These are phyloP conservation scores for Ophion ellenae DNA, from an alignment of 2,888 invertebrate genomes.

Conservation along the genomic window DNA sequence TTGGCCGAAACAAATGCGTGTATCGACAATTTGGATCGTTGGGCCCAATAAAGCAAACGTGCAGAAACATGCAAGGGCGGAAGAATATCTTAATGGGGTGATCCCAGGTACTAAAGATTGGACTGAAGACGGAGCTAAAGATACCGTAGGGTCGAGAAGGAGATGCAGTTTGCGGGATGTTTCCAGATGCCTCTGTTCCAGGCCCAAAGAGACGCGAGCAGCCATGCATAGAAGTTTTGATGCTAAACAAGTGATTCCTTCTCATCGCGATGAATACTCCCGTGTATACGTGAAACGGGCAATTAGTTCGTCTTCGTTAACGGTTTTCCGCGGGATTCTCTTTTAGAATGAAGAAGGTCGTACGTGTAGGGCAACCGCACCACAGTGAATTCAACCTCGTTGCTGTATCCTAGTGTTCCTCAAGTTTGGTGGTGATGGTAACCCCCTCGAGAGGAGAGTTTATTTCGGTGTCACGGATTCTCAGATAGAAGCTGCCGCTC, in stretches of 20 bases:
- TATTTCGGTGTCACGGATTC: slow-evolving; percentile 74
- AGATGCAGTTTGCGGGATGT: slow-evolving; percentile 5
- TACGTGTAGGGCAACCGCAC: not conserved
- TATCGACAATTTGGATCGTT: no score
- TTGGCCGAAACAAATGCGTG: no score
- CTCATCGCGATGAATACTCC: slow-evolving; percentile 68
- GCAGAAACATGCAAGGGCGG: no score
- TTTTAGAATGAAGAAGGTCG: slow-evolving; percentile 52
- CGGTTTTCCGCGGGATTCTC: slow-evolving; percentile 41
- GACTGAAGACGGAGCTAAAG: not conserved
- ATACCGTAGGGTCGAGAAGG: not conserved
- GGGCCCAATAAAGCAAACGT: no score
- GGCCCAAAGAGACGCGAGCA: slow-evolving; percentile 7
- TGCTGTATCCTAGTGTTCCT: slow-evolving; percentile 34
- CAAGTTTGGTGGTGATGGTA: slow-evolving; percentile 48
- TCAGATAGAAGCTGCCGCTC: slow-evolving; percentile 42
- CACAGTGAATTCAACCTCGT: slow-evolving; percentile 56
- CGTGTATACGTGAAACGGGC: slow-evolving; percentile 68
- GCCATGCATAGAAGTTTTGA: slow-evolving; percentile 10
- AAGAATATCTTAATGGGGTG: slow-evolving; percentile 56
- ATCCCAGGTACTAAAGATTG: slow-evolving; percentile 42
- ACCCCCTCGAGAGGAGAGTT: slow-evolving; percentile 62
- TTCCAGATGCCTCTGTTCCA: slow-evolving; percentile 35
- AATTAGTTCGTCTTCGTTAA: slow-evolving; percentile 71
- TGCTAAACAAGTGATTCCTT: slow-evolving; percentile 62